These are phyloP conservation scores for Hydrolagus affinis DNA, from an alignment of 2,113 vertebrate species.

Conservation along the genomic window DNA sequence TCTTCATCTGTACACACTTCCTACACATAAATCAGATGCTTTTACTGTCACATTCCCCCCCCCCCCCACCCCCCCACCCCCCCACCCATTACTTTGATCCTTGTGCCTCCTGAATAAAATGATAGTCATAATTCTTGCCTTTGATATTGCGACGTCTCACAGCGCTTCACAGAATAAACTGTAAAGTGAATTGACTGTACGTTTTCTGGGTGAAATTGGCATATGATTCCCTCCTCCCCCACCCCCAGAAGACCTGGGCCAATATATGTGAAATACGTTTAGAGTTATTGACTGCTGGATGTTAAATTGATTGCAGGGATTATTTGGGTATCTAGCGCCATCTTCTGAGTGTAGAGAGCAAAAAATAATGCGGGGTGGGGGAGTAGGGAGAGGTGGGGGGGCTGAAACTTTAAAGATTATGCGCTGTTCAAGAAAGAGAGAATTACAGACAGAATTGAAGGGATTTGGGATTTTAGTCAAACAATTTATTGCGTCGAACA, in stretches of 20 bases:
- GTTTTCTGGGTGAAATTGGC: no score
- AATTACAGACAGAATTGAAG: neutral
- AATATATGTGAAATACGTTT: neutral
- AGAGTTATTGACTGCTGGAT: neutral
- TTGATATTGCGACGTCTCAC: no score
- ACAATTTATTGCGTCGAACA: no score
- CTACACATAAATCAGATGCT: neutral
- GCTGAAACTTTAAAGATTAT: neutral
- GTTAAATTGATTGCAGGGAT: neutral
- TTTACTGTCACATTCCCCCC: neutral
- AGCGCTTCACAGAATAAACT: no score
- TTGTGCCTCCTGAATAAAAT: no score
- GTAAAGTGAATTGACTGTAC: no score
- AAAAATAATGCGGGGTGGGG: neutral
- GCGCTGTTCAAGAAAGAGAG: no score
- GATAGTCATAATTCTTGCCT: no score
- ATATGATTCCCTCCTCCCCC: neutral
- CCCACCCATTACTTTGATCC: neutral
- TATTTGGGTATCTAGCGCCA: slow-evolving; percentile 24
- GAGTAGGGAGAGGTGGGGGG: no score
- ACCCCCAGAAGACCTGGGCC: neutral
- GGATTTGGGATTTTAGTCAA: neutral
- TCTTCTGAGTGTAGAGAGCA: neutral
- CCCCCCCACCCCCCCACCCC: neutral
- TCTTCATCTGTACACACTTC: neutral